A percentile compares a stretch with the other conserved stretches of the same genome.
Evolutionary conservation across 2,113 vertebrate species (phyloP).

Genomic region (Siniperca chuatsi): DNA sequence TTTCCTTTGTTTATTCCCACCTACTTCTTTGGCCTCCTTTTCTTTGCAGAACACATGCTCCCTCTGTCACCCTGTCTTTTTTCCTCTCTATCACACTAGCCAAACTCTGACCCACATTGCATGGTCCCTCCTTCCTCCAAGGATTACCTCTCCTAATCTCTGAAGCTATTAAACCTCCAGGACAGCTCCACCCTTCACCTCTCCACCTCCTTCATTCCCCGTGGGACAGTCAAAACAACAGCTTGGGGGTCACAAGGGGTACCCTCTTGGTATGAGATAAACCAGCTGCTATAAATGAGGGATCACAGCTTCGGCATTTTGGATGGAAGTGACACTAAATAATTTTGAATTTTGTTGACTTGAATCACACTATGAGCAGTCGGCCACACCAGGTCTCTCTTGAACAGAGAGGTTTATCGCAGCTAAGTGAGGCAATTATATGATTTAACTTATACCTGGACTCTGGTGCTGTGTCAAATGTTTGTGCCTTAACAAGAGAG

Average conservation of each 20-base stretch:
- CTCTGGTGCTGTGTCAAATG: constrained; percentile 42
- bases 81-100: constrained; percentile 2
- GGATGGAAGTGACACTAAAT: background rate
- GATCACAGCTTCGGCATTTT: constrained; percentile 10
- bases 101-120: constrained; percentile 73
- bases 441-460: constrained; percentile 45
- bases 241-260: constrained; percentile 52
- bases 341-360: background rate
- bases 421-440: constrained; percentile 21
- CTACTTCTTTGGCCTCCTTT: constrained; percentile 38
- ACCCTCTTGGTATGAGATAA: constrained; percentile 35
- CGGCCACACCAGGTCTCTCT: background rate
- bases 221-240: constrained; percentile 76
- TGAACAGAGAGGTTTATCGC: constrained; percentile 10
- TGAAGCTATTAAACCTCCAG: constrained; percentile 73
- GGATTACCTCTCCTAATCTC: constrained; percentile 84
- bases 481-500: constrained; percentile 32
- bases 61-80: constrained; percentile 26
- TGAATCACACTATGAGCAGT: background rate
- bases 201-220: constrained; percentile 28
- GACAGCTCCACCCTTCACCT: constrained; percentile 62
- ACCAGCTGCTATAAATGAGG: constrained; percentile 13
- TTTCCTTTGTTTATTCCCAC: constrained; percentile 26
- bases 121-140: constrained; percentile 53
- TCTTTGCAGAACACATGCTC: constrained; percentile 20